These are phyloP conservation scores for Xiphydria camelus DNA, from an alignment of 2,888 invertebrate species.

Conservation along the genomic window DNA sequence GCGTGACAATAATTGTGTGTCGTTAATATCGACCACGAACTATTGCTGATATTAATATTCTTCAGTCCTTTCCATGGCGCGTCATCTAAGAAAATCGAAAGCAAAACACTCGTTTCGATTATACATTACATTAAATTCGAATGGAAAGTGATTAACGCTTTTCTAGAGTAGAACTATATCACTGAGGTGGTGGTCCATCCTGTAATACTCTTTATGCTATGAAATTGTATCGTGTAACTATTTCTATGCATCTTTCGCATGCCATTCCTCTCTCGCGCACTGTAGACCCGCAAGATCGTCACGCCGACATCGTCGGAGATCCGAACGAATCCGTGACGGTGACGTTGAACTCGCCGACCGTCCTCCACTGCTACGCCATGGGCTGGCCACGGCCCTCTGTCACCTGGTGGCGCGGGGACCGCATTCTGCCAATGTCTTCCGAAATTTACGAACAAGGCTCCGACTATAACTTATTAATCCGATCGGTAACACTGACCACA, in stretches of 20 bases:
- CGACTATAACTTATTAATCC: constrained; percentile 76
- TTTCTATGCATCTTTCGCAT: constrained; percentile 20
- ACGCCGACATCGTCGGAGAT: constrained; percentile 72
- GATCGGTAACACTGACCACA: constrained; percentile 70
- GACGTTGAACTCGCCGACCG: constrained; percentile 70
- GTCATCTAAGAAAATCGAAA: too few relatives aligned
- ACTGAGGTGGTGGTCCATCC: too few relatives aligned
- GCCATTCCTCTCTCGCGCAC: constrained; percentile 43
- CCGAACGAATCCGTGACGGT: constrained; percentile 69
- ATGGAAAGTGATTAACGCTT: too few relatives aligned
- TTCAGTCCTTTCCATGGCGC: too few relatives aligned
- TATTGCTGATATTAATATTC: too few relatives aligned
- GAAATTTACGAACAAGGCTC: constrained; percentile 71
- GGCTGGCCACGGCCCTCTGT: constrained; percentile 80
- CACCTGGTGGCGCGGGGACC: constrained; percentile 82
- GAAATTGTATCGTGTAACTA: too few relatives aligned
- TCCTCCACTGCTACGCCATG: constrained; percentile 78
- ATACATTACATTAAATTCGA: too few relatives aligned
- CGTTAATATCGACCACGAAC: too few relatives aligned
- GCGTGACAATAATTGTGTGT: too few relatives aligned
- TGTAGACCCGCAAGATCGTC: constrained; percentile 64
- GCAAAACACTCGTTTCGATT: too few relatives aligned
- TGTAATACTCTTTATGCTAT: too few relatives aligned
- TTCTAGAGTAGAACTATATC: too few relatives aligned
- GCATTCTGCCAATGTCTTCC: constrained; percentile 74